These are phyloP conservation scores for Athene noctua DNA, from an alignment of 2,113 vertebrate genomes.

Conservation along the genomic window DNA sequence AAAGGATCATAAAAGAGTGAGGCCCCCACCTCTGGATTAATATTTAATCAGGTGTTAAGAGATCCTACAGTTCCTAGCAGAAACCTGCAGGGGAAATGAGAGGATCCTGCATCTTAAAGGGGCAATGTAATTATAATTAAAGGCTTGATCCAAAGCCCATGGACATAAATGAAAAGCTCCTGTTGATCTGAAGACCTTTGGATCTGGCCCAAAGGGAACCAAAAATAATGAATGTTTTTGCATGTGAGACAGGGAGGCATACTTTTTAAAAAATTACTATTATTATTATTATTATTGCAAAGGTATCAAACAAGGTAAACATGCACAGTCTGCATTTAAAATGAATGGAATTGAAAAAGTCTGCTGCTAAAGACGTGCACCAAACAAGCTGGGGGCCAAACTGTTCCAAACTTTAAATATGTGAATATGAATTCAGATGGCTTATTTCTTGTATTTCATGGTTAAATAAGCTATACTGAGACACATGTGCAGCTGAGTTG, in stretches of 20 bases:
- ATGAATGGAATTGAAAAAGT: neutral
- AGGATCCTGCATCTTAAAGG: conserved; percentile 56
- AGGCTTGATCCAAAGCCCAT: neutral
- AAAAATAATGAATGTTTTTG: conserved; percentile 32
- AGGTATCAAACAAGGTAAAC: neutral
- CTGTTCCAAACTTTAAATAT: neutral
- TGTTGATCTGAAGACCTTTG: conserved; percentile 43
- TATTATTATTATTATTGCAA: neutral
- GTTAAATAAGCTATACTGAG: neutral
- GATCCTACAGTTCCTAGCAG: conserved; percentile 46
- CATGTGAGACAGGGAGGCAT: neutral
- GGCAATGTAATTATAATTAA: conserved; percentile 41
- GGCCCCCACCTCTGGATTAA: conserved; percentile 62
- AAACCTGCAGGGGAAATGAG: conserved; percentile 63
- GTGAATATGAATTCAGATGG: neutral
- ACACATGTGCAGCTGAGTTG: neutral
- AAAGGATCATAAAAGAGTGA: conserved; percentile 64
- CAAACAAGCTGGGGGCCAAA: neutral
- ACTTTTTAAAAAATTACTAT: neutral
- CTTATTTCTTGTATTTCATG: neutral
- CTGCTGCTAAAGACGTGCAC: neutral
- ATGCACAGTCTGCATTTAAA: neutral
- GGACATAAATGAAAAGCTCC: conserved; percentile 14
- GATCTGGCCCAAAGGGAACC: neutral
- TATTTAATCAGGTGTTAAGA: conserved; percentile 74